Evolutionary conservation across 2,797 vertebrate genomes (phyloP).

Genomic region (Pitangus sulphuratus): DNA sequence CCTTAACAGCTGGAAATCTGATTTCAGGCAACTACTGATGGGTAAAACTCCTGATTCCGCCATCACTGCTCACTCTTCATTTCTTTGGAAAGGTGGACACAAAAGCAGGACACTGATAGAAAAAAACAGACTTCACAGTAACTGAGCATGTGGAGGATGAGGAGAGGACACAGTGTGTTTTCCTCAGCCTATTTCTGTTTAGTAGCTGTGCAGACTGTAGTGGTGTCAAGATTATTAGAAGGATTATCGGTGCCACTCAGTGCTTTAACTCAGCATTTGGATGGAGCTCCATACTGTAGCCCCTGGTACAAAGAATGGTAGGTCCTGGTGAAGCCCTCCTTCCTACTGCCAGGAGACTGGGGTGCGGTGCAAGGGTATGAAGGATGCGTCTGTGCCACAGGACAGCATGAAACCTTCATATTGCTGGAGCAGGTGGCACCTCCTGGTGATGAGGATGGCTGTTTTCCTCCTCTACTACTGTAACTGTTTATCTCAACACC

Average conservation of each 20-base stretch:
- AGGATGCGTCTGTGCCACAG: not conserved
- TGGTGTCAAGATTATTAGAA: not conserved
- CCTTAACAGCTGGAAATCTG: not conserved
- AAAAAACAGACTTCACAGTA: not conserved
- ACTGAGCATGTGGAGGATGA: not conserved
- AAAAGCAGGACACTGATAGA: not conserved
- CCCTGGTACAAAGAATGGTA: not conserved
- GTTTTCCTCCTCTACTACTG: not conserved
- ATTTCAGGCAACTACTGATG: not conserved
- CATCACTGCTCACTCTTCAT: not conserved
- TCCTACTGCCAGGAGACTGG: fast-evolving
- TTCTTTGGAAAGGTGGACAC: not conserved
- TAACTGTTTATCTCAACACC: not conserved
- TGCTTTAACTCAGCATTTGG: not conserved
- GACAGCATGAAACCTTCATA: not conserved
- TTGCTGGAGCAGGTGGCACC: not conserved
- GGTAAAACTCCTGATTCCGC: not conserved
- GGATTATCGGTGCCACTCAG: not conserved
- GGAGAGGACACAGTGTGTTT: not conserved
- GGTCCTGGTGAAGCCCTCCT: not conserved
- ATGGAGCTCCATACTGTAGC: not conserved
- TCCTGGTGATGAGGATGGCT: not conserved
- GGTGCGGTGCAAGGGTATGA: fast-evolving
- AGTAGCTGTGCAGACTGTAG: not conserved
- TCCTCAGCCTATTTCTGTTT: not conserved